Base-by-base conservation (phyloP, 2,888 invertebrate species). In the Bombylius major region DNA sequence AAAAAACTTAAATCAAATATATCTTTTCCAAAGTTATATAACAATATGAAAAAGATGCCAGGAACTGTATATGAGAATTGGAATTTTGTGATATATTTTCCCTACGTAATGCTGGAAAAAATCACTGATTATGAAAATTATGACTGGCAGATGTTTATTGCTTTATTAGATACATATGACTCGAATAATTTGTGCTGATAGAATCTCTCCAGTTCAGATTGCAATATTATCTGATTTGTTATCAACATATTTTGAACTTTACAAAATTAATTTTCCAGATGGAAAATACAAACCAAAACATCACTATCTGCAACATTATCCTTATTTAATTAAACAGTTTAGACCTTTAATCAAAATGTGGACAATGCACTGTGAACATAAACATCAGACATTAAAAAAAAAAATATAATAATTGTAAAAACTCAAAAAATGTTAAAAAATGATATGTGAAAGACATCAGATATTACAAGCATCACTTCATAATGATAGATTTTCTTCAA, bases 21-120 rank as follows among this genome's bases (percentile, higher is more conserved):
- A 47, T 56, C 58, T 47, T 58, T 56, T 54, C 58, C 55, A 5
- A 39, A 34, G 13, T 44, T 32, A 56, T 48, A 36, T 14, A n/a
- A 32, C 13, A 51, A 51, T 39, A 58, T 58, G 54, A 52, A 54
- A 47, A 58, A 58, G 51, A 14, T 56, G n/a, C 58, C 56, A 48
- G 56, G 58, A 42, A 50, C 54, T 39, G 54, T 55, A 47, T 54
- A 56, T 50, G 58, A 56, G 54, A 54, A 54, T 56, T 56, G 58
- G 45, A 51, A 54, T 52, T 54, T 59, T 52, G 47, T 59, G 47
- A 50, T 56, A 33, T 44, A 54, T n/a, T 51, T 59, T 49, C 56
- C 58, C 47, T 52, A 56, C 32, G 39, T 58, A 13, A 51, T 50
- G 42, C 48, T 50, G 47, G n/a, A 54, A 14, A 44, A 46, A 53